A percentile compares a stretch with the other conserved stretches of the same genome.
phyloP scores from a whole-genome alignment of 2,888 invertebrate genomes.

The Cheilosia pagana region DNA sequence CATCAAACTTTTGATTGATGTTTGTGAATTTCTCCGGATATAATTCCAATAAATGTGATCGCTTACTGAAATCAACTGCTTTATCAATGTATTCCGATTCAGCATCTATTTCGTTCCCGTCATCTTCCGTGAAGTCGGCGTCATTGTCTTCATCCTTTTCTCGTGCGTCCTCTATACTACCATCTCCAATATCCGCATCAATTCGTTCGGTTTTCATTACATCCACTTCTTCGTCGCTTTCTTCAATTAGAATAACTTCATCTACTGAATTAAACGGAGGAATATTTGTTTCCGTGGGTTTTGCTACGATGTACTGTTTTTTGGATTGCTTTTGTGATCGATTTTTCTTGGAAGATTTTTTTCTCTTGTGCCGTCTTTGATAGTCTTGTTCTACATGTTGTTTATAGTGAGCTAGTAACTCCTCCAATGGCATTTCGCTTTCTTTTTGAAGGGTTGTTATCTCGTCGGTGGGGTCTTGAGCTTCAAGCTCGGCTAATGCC shows the following conservation, averaged over 20 bases:
- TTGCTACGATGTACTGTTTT: slow-evolving; percentile 46
- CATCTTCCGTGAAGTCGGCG: slow-evolving; percentile 33
- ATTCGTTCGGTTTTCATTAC: slow-evolving; percentile 33
- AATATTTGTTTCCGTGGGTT: background rate
- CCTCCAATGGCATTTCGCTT: slow-evolving; percentile 98
- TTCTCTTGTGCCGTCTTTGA: slow-evolving; percentile 61
- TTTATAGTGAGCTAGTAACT: slow-evolving; percentile 95
- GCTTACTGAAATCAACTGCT: slow-evolving; percentile 78
- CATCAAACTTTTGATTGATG: slow-evolving; percentile 84
- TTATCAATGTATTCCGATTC: slow-evolving; percentile 77
- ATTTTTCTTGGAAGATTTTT: slow-evolving; percentile 55
- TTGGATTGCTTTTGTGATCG: slow-evolving; percentile 23
- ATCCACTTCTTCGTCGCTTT: slow-evolving; percentile 62
- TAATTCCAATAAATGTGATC: slow-evolving; percentile 85
- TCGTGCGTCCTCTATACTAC: slow-evolving; percentile 2
- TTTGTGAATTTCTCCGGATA: slow-evolving; percentile 82
- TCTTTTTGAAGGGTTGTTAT: slow-evolving; percentile 94
- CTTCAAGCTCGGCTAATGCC: slow-evolving; percentile 94
- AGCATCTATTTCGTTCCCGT: slow-evolving; percentile 79
- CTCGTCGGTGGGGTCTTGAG: slow-evolving; percentile 93
- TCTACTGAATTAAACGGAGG: slow-evolving; percentile 8
- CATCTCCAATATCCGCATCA: slow-evolving; percentile 35
- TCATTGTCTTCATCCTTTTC: slow-evolving; percentile 80
- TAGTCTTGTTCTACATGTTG: slow-evolving; percentile 78
- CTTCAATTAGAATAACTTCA: slow-evolving; percentile 68